A percentile compares a stretch with the other conserved stretches of the same genome.
These are phyloP conservation scores for Drosophila austrosaltans DNA, from an alignment of 2,888 invertebrate species.

Conservation along the genomic window DNA sequence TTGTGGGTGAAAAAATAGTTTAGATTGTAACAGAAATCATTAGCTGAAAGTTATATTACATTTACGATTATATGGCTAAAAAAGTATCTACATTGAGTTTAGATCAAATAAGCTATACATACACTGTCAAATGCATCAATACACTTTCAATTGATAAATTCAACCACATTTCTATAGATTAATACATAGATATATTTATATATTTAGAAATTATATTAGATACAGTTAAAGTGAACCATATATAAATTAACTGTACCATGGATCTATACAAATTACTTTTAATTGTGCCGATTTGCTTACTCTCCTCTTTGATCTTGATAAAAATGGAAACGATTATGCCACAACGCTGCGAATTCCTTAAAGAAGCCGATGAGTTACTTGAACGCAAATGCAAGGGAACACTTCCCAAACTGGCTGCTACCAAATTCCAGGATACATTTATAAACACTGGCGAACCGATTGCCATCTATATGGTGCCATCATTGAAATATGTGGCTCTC, in stretches of 20 bases:
- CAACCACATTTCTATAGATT: not conserved
- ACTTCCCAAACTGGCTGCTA: constrained; percentile 50
- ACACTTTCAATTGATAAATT: too few relatives aligned
- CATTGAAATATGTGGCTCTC: constrained; percentile 34
- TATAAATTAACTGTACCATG: not conserved
- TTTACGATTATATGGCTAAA: too few relatives aligned
- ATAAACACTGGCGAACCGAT: constrained; percentile 54
- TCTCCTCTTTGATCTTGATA: not conserved
- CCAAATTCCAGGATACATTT: constrained; percentile 57
- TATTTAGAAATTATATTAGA: not conserved
- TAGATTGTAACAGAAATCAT: not conserved
- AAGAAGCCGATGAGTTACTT: constrained; percentile 7
- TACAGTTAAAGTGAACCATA: not conserved
- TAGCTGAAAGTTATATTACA: not conserved
- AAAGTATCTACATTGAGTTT: too few relatives aligned
- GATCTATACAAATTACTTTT: not conserved
- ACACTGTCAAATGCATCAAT: too few relatives aligned
- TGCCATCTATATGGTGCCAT: constrained; percentile 48
- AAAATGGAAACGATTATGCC: constrained; percentile 26
- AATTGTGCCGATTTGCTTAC: not conserved
- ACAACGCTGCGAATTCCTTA: constrained; percentile 50
- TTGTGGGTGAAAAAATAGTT: constrained; percentile 19
- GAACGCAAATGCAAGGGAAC: constrained; percentile 43
- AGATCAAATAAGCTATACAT: too few relatives aligned
- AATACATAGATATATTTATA: too few relatives aligned